Base-by-base conservation (phyloP, 2,888 invertebrate species). In the Drosophila antonietae region DNA sequence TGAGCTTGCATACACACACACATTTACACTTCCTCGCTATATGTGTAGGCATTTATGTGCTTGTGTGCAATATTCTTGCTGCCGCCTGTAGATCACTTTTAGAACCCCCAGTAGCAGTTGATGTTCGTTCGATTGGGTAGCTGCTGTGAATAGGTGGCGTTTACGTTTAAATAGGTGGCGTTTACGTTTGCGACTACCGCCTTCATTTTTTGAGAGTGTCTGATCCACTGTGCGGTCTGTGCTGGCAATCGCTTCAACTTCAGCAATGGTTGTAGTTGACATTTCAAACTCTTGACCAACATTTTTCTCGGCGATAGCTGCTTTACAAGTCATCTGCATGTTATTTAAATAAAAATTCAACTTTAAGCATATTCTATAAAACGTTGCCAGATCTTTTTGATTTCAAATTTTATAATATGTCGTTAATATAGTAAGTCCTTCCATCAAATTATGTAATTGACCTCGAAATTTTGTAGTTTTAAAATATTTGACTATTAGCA, bases 101-200 rank as follows among this genome's bases (percentile, higher is more conserved):
- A n/a, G n/a, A n/a, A n/a, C n/a, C n/a, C n/a, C n/a, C n/a, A n/a
- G n/a, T n/a, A n/a, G n/a, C n/a, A n/a, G n/a, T n/a, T n/a, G n/a
- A n/a, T n/a, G n/a, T n/a, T n/a, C n/a, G n/a, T n/a, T n/a, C n/a
- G n/a, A n/a, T n/a, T n/a, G n/a, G n/a, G n/a, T n/a, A n/a, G n/a
- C n/a, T n/a, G n/a, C n/a, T n/a, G n/a, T n/a, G n/a, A n/a, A n/a
- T n/a, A n/a, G n/a, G n/a, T n/a, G n/a, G n/a, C n/a, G n/a, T n/a
- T n/a, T n/a, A n/a, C n/a, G n/a, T n/a, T 95, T 95, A 80, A 96
- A 95, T 1, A 97, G 91, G 73, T 95, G 95, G 85, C 96, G 96
- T 90, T 97, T 97, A 10, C 97, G 94, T 74, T 95, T 95, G 4
- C 97, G 94, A 47, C 76, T 52, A 28, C 67, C 58, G 2, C 23